These are phyloP conservation scores for Enteromius fasciolatus DNA, from an alignment of 2,797 vertebrate species.

Conservation along the genomic window DNA sequence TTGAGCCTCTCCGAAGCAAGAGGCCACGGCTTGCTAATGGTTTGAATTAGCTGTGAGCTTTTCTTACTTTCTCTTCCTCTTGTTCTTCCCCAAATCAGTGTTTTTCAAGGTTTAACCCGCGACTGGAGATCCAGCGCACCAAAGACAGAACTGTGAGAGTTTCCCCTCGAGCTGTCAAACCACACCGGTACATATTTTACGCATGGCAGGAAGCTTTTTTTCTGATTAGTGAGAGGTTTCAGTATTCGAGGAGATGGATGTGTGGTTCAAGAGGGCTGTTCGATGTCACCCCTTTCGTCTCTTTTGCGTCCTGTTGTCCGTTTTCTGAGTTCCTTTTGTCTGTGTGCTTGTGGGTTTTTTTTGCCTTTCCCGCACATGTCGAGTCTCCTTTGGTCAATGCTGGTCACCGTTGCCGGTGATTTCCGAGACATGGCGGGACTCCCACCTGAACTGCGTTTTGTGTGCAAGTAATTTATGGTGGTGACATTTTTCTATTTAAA, in stretches of 20 bases:
- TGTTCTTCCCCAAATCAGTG: constrained; percentile 60
- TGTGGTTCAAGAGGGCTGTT: constrained; percentile 66
- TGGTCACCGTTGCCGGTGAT: constrained; percentile 63
- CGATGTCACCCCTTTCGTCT: constrained; percentile 70
- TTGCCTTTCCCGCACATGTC: constrained; percentile 62
- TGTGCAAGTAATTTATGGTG: constrained; percentile 83
- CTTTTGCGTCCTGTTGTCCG: constrained; percentile 63
- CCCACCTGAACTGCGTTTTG: constrained; percentile 76
- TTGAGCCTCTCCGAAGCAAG: constrained; percentile 61
- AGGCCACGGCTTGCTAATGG: constrained; percentile 72
- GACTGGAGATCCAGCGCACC: constrained; percentile 76
- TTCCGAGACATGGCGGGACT: constrained; percentile 64
- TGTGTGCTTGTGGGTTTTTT: constrained; percentile 50
- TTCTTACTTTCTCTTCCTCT: constrained; percentile 62
- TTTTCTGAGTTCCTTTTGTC: constrained; percentile 40
- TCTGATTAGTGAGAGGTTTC: constrained; percentile 54
- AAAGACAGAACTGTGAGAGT: constrained; percentile 79
- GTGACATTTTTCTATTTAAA: constrained; percentile 84
- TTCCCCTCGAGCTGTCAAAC: constrained; percentile 78
- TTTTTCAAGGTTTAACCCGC: constrained; percentile 61
- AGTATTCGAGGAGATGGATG: constrained; percentile 51
- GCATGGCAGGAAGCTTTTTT: constrained; percentile 64
- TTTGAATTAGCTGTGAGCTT: constrained; percentile 73
- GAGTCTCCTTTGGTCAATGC: constrained; percentile 64
- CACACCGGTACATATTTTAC: constrained; percentile 66